Evolutionary conservation across 2,888 invertebrate species (phyloP).

Genomic region (Anticlea derivata): DNA sequence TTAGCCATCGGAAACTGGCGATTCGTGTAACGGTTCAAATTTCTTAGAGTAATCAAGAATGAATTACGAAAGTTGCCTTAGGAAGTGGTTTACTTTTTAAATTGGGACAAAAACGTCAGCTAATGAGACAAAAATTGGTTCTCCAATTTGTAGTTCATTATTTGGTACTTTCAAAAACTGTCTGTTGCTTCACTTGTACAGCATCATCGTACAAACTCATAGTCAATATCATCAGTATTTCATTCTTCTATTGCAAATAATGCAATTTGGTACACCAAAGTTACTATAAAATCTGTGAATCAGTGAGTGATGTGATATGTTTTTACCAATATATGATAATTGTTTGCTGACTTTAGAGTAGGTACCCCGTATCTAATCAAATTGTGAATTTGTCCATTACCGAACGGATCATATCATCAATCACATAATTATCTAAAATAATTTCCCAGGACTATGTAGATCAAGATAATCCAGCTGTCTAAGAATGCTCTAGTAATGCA

Average conservation of each 20-base stretch:
- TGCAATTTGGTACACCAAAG: no score
- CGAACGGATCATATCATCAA: neutral
- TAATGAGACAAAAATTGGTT: conserved; percentile 39
- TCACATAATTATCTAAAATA: conserved; percentile 4
- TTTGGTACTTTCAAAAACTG: conserved; percentile 14
- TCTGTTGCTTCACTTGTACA: neutral
- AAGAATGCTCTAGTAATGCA: conserved; percentile 39
- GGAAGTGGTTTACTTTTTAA: conserved; percentile 39
- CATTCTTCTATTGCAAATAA: no score
- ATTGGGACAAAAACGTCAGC: conserved; percentile 43
- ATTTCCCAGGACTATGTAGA: conserved; percentile 28
- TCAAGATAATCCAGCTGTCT: conserved; percentile 33
- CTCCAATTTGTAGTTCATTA: conserved; percentile 33
- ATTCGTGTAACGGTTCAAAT: conserved; percentile 41
- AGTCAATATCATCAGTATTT: no score
- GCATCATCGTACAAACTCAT: neutral
- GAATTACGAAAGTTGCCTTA: conserved; percentile 45
- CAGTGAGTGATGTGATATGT: no score
- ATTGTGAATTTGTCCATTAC: no score
- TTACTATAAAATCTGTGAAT: no score
- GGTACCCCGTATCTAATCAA: no score
- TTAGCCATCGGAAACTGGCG: conserved; percentile 42
- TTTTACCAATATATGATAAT: no score
- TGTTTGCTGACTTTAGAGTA: no score
- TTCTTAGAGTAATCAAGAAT: conserved; percentile 51